A percentile compares a stretch with the other conserved stretches of the same genome.
These are phyloP conservation scores for Dryoscopus gambensis DNA, from an alignment of 2,113 vertebrate genomes.

Conservation along the genomic window DNA sequence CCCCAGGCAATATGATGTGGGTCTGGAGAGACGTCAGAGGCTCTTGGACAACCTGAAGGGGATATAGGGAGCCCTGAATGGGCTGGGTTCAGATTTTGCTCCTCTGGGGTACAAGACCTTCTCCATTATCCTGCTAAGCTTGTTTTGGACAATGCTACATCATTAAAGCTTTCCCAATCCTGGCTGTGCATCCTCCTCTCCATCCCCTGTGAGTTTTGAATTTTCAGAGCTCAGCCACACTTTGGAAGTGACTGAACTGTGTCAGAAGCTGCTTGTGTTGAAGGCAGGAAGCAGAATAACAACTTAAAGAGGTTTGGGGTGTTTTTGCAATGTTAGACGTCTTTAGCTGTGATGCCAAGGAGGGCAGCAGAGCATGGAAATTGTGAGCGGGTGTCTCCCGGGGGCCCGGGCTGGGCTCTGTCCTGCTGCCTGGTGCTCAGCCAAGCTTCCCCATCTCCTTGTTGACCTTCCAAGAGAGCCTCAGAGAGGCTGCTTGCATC, in stretches of 20 bases:
- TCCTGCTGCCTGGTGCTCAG: background rate
- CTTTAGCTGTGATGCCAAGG: background rate
- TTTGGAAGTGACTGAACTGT: background rate
- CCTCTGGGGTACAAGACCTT: background rate
- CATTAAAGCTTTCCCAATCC: background rate
- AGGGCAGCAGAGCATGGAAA: background rate
- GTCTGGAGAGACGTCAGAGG: background rate
- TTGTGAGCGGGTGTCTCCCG: fast-evolving
- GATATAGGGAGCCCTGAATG: background rate
- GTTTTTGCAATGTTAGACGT: background rate
- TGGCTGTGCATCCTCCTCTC: background rate
- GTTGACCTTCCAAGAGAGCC: background rate
- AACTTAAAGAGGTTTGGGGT: background rate
- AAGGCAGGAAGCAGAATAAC: background rate
- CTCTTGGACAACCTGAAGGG: background rate
- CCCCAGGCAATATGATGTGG: fast-evolving
- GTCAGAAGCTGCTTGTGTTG: background rate
- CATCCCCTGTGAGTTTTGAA: background rate
- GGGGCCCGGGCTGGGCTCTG: background rate
- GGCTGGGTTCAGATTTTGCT: background rate
- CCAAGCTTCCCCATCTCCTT: background rate
- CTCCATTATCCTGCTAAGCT: background rate
- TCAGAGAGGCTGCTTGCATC: background rate
- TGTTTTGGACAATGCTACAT: background rate
- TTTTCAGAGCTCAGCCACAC: background rate